Conservation (phyloP, 2,797 vertebrate genomes). For the Premnoplex brunnescens region DNA sequence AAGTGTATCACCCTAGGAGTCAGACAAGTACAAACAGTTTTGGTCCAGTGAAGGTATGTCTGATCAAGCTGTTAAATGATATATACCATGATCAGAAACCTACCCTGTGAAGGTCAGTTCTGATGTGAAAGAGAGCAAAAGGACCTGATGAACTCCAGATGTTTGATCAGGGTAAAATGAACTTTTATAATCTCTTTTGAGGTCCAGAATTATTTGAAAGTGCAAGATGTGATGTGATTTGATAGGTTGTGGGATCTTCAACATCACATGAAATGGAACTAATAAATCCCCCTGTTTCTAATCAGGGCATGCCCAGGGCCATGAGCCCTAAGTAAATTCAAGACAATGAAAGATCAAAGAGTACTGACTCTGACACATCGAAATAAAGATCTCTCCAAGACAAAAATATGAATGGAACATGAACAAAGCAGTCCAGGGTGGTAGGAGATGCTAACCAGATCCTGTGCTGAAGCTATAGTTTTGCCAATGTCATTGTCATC, state of each 20-base stretch:
- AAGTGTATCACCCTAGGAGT: background rate
- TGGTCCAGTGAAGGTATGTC: background rate
- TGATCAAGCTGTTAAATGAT: background rate
- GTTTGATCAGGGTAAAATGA: background rate
- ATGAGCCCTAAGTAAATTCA: background rate
- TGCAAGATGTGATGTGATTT: background rate
- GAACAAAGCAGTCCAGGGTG: too few relatives aligned
- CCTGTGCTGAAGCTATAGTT: too few relatives aligned
- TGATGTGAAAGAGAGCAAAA: background rate
- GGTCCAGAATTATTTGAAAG: background rate
- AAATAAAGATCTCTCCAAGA: background rate
- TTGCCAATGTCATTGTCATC: too few relatives aligned
- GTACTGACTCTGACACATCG: background rate
- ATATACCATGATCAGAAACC: background rate
- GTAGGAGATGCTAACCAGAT: too few relatives aligned
- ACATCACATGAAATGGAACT: background rate
- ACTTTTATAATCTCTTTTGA: background rate
- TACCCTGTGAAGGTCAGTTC: background rate
- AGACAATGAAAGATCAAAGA: background rate
- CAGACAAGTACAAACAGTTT: background rate
- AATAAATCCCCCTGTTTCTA: background rate
- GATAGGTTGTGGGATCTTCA: background rate
- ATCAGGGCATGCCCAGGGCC: background rate
- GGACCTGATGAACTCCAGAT: background rate
- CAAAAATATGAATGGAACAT: background rate